Base-by-base conservation (phyloP, 2,888 invertebrate genomes). In the Hydraecia micacea region DNA sequence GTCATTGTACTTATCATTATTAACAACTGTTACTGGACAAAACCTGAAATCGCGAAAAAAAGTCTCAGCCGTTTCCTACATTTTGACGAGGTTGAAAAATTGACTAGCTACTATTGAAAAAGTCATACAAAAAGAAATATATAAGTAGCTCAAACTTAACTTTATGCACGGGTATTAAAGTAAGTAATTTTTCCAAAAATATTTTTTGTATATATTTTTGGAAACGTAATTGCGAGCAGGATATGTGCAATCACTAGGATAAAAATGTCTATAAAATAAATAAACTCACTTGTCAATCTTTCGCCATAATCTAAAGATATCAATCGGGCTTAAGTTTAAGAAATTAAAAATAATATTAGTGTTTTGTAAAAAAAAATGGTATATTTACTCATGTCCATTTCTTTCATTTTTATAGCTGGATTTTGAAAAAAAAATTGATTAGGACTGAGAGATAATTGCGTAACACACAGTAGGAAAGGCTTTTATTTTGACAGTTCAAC, bases 271-370 rank as follows among this genome's bases (percentile, higher is more conserved):
- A 15, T 15, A 11, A 18, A 49, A 87, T 13, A 52, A 81, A 49
- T 36, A 58, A 39, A 79, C 93, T 92, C 80, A 93, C 93, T 93
- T 73, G 93, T 87, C 68, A 93, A 85, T 25, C 62, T 80, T 73
- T 91, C 92, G 6, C 93, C 93, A 46, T 93, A 93, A 49, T 90
- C 93, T 93, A 77, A 62, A 86, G 65, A 42, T 55, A 8, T 18
- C 9, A 52, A 36, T 49, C 3, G 18, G 2, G 3, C 11, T 49
- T 55, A 28, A 36, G n/a, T n/a, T 18, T 46, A 46, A 58, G 9
- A 62, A 36, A 67, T 46, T 11, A 21, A n/a, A 36, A 32, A 28
- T 32, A 58, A 55, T 13, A 13, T 25, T 5, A 5, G 2, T 32
- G 52, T 13, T 39, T 15, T n/a, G 15, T 3, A 36, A 28, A 36